Evolutionary conservation across 2,113 vertebrate species (phyloP).

Genomic region (Miniopterus natalensis): DNA sequence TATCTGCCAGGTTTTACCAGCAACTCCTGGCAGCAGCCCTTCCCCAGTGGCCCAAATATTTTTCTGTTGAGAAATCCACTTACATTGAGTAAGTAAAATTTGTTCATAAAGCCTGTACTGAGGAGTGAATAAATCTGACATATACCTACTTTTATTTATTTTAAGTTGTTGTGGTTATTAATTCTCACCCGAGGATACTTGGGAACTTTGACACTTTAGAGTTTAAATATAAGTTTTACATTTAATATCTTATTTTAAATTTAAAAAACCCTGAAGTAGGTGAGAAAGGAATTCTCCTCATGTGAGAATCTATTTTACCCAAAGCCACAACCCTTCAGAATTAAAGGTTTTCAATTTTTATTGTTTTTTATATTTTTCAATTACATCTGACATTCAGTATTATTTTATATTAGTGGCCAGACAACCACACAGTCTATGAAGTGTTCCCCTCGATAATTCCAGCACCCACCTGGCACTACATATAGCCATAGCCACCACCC

Average conservation of each 20-base stretch:
- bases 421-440: neutral
- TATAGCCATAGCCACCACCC: neutral
- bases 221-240: neutral
- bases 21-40: constrained; percentile 86
- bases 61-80: constrained; percentile 87
- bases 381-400: neutral
- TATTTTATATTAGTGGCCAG: neutral
- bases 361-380: too few species aligned
- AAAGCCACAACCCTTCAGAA: neutral
- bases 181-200: neutral
- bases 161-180: too few species aligned
- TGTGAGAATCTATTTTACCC: neutral
- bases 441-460: neutral
- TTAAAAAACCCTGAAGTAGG: neutral
- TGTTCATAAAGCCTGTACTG: constrained; percentile 70
- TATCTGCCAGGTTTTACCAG: constrained; percentile 87
- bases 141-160: too few species aligned
- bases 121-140: constrained; percentile 64
- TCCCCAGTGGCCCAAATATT: constrained; percentile 89
- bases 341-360: neutral
- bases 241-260: constrained; percentile 9
- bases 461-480: neutral
- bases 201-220: neutral
- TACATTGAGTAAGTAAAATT: constrained; percentile 90
- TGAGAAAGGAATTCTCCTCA: neutral